Evolutionary conservation across 2,888 invertebrate species (phyloP).

Genomic region (Drosophila siamana): DNA sequence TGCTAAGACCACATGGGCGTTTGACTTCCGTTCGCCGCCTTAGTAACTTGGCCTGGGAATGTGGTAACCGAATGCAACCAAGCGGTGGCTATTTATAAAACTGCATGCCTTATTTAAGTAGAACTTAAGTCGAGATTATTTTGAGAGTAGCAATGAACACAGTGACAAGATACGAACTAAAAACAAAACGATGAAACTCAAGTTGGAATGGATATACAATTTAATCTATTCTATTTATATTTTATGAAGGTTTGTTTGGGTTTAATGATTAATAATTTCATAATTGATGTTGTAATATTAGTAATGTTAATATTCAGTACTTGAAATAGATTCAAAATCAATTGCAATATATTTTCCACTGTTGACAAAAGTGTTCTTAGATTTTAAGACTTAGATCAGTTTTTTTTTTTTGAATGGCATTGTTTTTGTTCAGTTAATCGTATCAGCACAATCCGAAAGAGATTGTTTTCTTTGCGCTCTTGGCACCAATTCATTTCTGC

Average conservation of each 20-base stretch:
- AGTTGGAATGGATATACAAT: too few species aligned
- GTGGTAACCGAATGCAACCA: neutral
- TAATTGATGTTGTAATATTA: too few species aligned
- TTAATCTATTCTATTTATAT: too few species aligned
- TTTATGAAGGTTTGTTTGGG: too few species aligned
- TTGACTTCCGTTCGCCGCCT: slow-evolving; percentile 62
- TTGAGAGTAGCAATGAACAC: neutral
- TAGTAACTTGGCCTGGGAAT: slow-evolving; percentile 7
- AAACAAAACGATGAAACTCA: too few species aligned
- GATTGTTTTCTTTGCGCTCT: neutral
- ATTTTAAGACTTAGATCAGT: neutral
- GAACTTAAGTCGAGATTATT: slow-evolving; percentile 6
- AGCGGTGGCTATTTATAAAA: slow-evolving; percentile 1
- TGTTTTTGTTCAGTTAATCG: neutral
- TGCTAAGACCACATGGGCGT: slow-evolving; percentile 28
- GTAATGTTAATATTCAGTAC: too few species aligned
- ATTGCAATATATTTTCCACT: too few species aligned
- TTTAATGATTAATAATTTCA: too few species aligned
- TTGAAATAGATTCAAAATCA: too few species aligned
- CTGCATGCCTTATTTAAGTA: neutral
- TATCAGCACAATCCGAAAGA: neutral
- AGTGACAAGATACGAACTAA: neutral
- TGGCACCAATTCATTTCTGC: slow-evolving; percentile 5
- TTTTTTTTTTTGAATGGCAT: neutral
- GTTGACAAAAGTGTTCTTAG: too few species aligned